Base-by-base conservation (phyloP, 2,888 invertebrate species). In the Eupithecia abbreviata region DNA sequence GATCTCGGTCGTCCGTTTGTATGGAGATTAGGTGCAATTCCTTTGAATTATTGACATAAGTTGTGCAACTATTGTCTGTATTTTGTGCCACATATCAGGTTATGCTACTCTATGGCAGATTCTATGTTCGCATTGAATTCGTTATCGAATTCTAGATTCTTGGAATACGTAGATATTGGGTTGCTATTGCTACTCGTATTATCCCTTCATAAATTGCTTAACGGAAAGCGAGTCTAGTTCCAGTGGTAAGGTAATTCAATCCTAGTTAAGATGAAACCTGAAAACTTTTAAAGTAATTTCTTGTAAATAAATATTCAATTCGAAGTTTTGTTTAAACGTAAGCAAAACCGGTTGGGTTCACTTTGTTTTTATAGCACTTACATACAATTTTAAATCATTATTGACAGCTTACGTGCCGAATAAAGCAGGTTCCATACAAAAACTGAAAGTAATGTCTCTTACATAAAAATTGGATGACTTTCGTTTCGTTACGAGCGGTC, bases 381-480 rank as follows among this genome's bases (percentile, higher is more conserved):
- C 49, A 55, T 55, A 67, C 71, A 74, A 74, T 73, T 75, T 77
- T 79, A 80, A 70, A 79, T 78, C 81, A 80, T 74, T 81, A 79
- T 77, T 55, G 76, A 79, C 81, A 73, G 73, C 71, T 78, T 76
- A 75, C 73, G 76, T 72, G 75, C 75, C 78, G 74, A 80, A 72
- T 66, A 67, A 80, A 83, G 79, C 82, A 80, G 79, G 82, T 80
- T 83, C 51, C 81, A 65, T 71, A 83, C 82, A 84, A 83, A 82
- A 84, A 85, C 78, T 66, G 86, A 84, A 85, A 86, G 84, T 85
- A 79, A 82, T 81, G 72, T 72, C 69, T 80, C 83, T 88, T 88
- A 85, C 82, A 85, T 88, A 87, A 87, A 66, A 86, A 81, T 76
- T 78, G 80, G 79, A 84, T 83, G 79, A 85, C 85, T 87, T 86